Evolutionary conservation across 2,797 vertebrate species (phyloP), one percentile per base, ranked within the genome.

Genomic region (Enteromius anoplus): DNA sequence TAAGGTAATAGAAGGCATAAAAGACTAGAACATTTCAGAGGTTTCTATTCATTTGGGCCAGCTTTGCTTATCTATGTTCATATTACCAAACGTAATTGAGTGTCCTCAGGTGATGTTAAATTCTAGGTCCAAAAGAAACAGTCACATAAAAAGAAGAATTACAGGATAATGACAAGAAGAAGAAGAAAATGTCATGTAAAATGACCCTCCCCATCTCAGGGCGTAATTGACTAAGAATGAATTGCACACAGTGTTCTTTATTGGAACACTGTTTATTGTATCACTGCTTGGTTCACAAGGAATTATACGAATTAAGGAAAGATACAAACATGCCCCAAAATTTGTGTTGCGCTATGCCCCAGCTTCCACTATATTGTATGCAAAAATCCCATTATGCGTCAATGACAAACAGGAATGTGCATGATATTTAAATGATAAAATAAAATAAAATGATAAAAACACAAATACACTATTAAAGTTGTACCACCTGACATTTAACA

Each of bases 51-150:
- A 91, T 91, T 91, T 89, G 86, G 84, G 47, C 79, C 83, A 88
- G 88, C 85, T 85, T 91, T 82, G 84, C 87, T 94, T 93, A 93
- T 94, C 92, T 87, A 77, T 88, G 85, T 81, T 91, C 90, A 91
- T 90, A 89, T 88, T 84, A 60, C 66, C 69, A 62, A 49, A 83
- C 87, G 91, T 87, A 92, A 92, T 90, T 89, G 85, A 89, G 89
- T 90, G 89, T 91, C 92, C 91, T 86, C 86, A 83, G 86, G 87
- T 79, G 78, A 85, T 78, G 45, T 83, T 83, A 82, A 86, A 88
- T 90, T 91, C 81, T 88, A 89, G 60, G 81, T 86, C 71, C 76
- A 75, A 78, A 70, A 77, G 68, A 88, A 88, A 87, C 86, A 86
- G 89, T 91, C 87, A 82, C 85, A 75, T 87, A 91, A 87, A 91